Conservation (phyloP, 2,797 vertebrate species). For the Cynopterus sphinx region DNA sequence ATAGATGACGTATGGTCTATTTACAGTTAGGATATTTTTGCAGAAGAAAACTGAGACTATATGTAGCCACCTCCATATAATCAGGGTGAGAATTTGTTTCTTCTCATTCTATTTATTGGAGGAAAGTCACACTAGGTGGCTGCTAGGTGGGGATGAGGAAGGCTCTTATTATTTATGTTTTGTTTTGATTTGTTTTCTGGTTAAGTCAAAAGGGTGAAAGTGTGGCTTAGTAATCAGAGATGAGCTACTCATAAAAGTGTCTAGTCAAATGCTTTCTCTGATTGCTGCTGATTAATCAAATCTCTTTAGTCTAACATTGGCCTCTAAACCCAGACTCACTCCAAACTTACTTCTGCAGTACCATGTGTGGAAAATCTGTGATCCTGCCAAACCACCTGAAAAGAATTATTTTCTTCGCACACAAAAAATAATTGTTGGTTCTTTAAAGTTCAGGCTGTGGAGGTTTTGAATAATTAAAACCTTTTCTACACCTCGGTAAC, state of each 20-base stretch:
- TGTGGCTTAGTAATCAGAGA: conserved; percentile 53
- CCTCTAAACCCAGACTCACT: conserved; percentile 56
- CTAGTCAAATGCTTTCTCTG: conserved; percentile 39
- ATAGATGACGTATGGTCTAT: not conserved
- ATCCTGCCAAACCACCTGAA: conserved; percentile 78
- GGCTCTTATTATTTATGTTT: not conserved
- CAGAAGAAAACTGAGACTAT: not conserved
- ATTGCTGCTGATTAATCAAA: conserved; percentile 72
- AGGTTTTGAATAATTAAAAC: conserved; percentile 83
- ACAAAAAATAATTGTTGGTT: conserved; percentile 73
- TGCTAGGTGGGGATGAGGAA: not conserved
- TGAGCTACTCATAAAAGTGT: conserved; percentile 27
- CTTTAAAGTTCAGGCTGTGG: conserved; percentile 79
- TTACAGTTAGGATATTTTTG: not conserved
- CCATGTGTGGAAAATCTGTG: not conserved
- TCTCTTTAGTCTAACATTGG: conserved; percentile 53
- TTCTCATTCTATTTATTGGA: conserved; percentile 27
- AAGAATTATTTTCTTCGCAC: conserved; percentile 71
- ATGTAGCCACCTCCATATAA: not conserved
- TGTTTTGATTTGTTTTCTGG: not conserved
- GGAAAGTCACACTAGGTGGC: not conserved
- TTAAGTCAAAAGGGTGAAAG: not conserved
- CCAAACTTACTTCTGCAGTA: conserved; percentile 48
- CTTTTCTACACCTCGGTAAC: conserved; percentile 78
- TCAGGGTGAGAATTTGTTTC: not conserved